Evolutionary conservation across 2,113 vertebrate species (phyloP).

Genomic region (Semicossyphus pulcher): DNA sequence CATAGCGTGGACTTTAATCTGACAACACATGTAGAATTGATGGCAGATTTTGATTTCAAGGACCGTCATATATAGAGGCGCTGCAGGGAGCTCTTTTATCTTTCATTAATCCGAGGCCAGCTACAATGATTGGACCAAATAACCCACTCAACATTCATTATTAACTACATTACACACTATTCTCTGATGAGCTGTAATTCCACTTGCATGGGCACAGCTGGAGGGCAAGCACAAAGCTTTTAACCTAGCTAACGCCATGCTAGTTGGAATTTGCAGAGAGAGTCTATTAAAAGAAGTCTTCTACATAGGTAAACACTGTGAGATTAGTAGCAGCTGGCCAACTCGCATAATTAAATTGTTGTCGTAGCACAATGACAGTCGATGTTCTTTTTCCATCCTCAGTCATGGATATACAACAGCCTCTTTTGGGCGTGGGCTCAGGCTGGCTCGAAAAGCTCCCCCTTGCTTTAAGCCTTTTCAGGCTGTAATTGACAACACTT

Average conservation of each 20-base stretch:
- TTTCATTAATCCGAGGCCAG: slow-evolving; percentile 36
- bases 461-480: slow-evolving; percentile 62
- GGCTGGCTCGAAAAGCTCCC: slow-evolving; percentile 41
- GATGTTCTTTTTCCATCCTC: slow-evolving; percentile 48
- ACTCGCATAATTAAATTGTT: slow-evolving; percentile 73
- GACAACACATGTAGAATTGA: slow-evolving; percentile 3
- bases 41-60: slow-evolving; percentile 48
- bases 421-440: slow-evolving; percentile 43
- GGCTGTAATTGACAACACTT: slow-evolving; percentile 72
- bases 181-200: slow-evolving; percentile 51
- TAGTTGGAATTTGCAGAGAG: slow-evolving; percentile 49
- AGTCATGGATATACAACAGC: slow-evolving; percentile 55
- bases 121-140: slow-evolving; percentile 32
- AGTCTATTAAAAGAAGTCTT: slow-evolving; percentile 66
- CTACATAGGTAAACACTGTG: slow-evolving; percentile 60
- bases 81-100: slow-evolving; percentile 33
- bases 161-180: slow-evolving; percentile 35
- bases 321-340: slow-evolving; percentile 72
- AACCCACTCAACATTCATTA: slow-evolving; percentile 46
- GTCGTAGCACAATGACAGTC: slow-evolving; percentile 46
- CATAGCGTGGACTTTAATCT: slow-evolving; percentile 14
- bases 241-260: slow-evolving; percentile 29
- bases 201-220: slow-evolving; percentile 51
- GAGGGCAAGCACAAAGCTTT: slow-evolving; percentile 48
- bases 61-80: slow-evolving; percentile 44